Base-by-base conservation (phyloP, 1,140 invertebrate species). In the Trichomalopsis sarcophagae region DNA sequence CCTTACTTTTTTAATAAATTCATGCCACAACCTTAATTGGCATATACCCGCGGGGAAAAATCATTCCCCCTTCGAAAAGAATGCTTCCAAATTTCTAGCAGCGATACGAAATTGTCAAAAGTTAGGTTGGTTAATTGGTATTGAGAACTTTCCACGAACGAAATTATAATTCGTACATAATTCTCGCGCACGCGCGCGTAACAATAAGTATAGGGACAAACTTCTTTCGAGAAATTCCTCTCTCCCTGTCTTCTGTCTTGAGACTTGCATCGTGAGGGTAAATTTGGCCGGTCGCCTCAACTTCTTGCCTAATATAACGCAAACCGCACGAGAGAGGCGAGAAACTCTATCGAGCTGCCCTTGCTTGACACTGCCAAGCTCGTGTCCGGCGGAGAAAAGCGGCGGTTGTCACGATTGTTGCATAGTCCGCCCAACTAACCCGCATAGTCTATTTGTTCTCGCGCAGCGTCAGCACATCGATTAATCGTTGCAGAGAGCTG, bases 401-500 rank as follows among this genome's bases (percentile, higher is more conserved):
- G 55, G 55, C 21, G 21, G 7, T 62, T 62, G 55, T 62, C 55
- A 62, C 55, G 55, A 62, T 62, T 62, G 55, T 62, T 62, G 55
- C 55, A 7, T n/a, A 62, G 17, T 62, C 55, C 21, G 21, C 14
- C 21, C 55, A n/a, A 62, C 55, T n/a, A 62, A 62, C 55, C 6
- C 21, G 21, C 55, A 44, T 0, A 44, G 55, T 74, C 33, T 36
- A 14, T 74, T 74, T 21, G 11, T 9, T 36, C 73, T 75, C 73
- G 0, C 55, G 50, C 17, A 27, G 5, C 69, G 50, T 74, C 30
- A 83, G 62, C 62, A 40, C 47, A 78, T 50, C 47, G 23, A 69
- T 83, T 83, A 83, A 50, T 78, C 33, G 36, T n/a, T 9, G 55
- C 17, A n/a, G 17, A n/a, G 21, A 62, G 55, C 55, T 11, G 3